Conservation (phyloP, 2,888 invertebrate genomes). For the Brachylomia viminalis region DNA sequence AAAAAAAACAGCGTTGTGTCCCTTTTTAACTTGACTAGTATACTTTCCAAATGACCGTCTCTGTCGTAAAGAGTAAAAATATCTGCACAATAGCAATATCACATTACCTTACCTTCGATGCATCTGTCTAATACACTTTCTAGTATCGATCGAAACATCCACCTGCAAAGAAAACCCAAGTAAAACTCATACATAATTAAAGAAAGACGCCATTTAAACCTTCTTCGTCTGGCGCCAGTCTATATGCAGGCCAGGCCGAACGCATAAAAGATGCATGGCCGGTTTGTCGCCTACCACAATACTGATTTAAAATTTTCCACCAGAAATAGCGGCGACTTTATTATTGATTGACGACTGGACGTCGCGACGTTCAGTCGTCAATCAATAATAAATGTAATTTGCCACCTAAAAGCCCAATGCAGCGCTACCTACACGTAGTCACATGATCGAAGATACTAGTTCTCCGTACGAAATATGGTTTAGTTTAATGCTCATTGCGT, state of each 20-base stretch:
- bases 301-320: conserved; percentile 49
- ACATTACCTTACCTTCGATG: background rate
- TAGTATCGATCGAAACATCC: background rate
- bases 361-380: conserved; percentile 6
- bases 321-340: conserved; percentile 12
- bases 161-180: background rate
- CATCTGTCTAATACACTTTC: background rate
- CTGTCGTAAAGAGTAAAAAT: background rate
- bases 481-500: conserved; percentile 32
- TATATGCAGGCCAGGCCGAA: conserved; percentile 18
- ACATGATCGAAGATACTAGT: conserved; percentile 12
- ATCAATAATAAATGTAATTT: conserved; percentile 36
- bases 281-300: conserved; percentile 7
- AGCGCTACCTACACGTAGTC: conserved; percentile 35
- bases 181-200: conserved; percentile 11
- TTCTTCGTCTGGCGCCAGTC: conserved; percentile 29
- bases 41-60: background rate
- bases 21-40: background rate
- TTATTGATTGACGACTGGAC: too few relatives aligned
- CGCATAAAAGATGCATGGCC: conserved; percentile 30
- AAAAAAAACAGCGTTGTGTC: background rate
- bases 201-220: background rate
- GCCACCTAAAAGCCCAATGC: conserved; percentile 53
- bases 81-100: background rate
- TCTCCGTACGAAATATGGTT: conserved; percentile 5